Base-by-base conservation (phyloP, 2,797 vertebrate species). In the Brachyalestes nurse region DNA sequence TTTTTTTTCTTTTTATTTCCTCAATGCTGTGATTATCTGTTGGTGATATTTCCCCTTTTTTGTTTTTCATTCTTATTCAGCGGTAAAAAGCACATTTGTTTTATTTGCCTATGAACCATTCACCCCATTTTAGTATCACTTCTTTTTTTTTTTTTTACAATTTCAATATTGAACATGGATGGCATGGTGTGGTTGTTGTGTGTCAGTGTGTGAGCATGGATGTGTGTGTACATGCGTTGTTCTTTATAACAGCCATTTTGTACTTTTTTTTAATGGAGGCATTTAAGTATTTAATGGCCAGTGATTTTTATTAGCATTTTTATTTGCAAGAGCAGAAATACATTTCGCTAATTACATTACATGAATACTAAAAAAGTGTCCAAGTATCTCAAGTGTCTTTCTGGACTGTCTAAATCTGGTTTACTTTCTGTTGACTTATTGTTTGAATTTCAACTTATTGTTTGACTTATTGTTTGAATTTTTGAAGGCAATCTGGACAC, bases 161-260 rank as follows among this genome's bases (percentile, higher is more conserved):
- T 21, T 13, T 47, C 25, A 69, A 40, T 23, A 7, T 47, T 71
- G 49, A 71, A 25, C 21, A 34, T 71, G 14, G 23, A 53, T 71
- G 47, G 21, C 6, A 16, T 49, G 45, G 49, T 71, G 47, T 34
- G 23, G 2, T n/a, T 55, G 58, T 40, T 84, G 77, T 79, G 78
- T 84, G 12, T 45, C 55, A 61, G 61, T 75, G 45, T 76, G 51
- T 77, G 49, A 42, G 28, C 61, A 47, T 73, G 70, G 72, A 40
- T 77, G 61, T 77, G 65, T 67, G 34, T 61, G 16, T 53, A 21
- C 66, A 16, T 65, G 40, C 14, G 47, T 87, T 83, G 14, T 81
- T 53, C 58, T 72, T 9, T 61, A 25, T 51, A 75, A 76, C 10
- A 66, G 47, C 49, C 45, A 13, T 67, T 16, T 61, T 70, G 17